Evolutionary conservation across 2,113 vertebrate genomes (phyloP), one percentile per base, ranked within the genome.

Genomic region (Microcebus griseorufus): DNA sequence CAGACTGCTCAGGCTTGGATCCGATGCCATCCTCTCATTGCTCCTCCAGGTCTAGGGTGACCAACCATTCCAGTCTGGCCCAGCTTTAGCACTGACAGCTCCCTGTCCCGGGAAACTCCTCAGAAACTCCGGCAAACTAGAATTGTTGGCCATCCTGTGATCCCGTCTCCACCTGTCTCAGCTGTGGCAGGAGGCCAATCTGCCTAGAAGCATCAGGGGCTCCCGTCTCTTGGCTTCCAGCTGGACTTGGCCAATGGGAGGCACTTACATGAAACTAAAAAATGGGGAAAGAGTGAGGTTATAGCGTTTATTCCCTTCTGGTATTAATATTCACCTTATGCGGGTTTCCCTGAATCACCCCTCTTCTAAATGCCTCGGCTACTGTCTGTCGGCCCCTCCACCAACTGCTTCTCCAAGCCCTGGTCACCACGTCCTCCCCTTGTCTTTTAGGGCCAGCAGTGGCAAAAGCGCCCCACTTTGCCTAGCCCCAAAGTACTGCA

Each of bases 171-270:
- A 6, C 73, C 9, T 3, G 1, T 60, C 2, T 70, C 65, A 85
- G 48, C 62, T 34, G 16, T 53, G 17, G 37, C 18, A 14, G 18
- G 67, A 88, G 6, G 16, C 34, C 53, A 32, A 6, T 8, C 32
- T 58, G 22, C 10, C 23, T 0, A 1, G 34, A 64, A 22, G 2
- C 0, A 1, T 13, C 4, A 3, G n/a, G 23, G 25, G 60, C 16
- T 58, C 4, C 75, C 34, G 58, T 85, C 58, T 76, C 34, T 64
- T 79, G 48, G 60, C 32, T 86, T 89, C 73, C 69, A 34, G n/a
- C 3, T 72, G 17, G 39, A 39, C n/a, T 45, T 88, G 18, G 42
- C 11, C 69, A 72, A 62, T 8, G 23, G 60, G 29, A 55, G 53
- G 27, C 5, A 64, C 23, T 62, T 80, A 51, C 9, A 34, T 89